These are phyloP conservation scores for Calliopum simillimum DNA, from an alignment of 2,888 invertebrate genomes.

Conservation along the genomic window DNA sequence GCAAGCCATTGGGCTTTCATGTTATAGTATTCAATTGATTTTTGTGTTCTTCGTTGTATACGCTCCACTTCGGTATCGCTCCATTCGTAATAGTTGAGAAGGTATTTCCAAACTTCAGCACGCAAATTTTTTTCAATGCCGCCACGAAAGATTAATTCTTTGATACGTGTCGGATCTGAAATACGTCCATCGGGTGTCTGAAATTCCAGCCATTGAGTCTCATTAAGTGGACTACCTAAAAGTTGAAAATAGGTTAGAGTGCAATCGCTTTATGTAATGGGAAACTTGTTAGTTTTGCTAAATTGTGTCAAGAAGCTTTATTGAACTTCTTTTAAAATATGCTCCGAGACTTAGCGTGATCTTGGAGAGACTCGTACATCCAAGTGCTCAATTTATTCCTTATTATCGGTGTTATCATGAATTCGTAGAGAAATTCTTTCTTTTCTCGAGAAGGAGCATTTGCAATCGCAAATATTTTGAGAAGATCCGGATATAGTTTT, in stretches of 20 bases:
- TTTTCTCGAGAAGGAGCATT: too few relatives aligned
- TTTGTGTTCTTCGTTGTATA: conserved; percentile 75
- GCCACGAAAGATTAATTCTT: conserved; percentile 91
- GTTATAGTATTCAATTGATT: conserved; percentile 87
- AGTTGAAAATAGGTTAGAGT: background rate
- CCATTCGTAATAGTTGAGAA: conserved; percentile 91
- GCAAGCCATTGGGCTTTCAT: conserved; percentile 98
- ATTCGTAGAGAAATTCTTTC: too few relatives aligned
- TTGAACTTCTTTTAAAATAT: too few relatives aligned
- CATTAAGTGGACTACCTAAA: conserved; percentile 77
- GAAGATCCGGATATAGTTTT: too few relatives aligned
- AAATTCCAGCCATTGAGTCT: conserved; percentile 84
- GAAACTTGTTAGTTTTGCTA: too few relatives aligned
- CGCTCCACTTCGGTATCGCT: conserved; percentile 80
- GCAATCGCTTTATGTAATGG: too few relatives aligned
- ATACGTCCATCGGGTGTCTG: conserved; percentile 86
- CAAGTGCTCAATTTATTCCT: too few relatives aligned
- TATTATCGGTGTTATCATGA: too few relatives aligned
- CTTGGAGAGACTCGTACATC: too few relatives aligned
- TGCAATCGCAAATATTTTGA: too few relatives aligned
- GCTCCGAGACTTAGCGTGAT: too few relatives aligned
- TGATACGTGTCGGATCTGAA: conserved; percentile 80
- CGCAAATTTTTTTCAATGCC: conserved; percentile 83
- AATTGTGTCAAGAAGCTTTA: too few relatives aligned
- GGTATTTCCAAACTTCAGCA: conserved; percentile 92